Evolutionary conservation across 2,888 invertebrate genomes (phyloP).

Genomic region (Pemphredon lugubris): DNA sequence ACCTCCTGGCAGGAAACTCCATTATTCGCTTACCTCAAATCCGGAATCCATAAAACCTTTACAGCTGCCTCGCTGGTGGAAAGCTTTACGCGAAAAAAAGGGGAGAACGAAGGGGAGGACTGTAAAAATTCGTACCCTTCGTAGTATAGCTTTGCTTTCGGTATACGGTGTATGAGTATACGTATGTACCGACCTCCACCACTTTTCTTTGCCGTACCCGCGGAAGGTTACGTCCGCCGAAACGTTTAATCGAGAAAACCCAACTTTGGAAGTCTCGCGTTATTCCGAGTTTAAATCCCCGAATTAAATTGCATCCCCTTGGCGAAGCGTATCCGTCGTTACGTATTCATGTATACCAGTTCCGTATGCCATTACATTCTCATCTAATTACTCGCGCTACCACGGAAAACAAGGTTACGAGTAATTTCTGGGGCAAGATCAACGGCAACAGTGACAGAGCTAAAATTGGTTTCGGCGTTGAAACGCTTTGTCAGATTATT

Average conservation of each 20-base stretch:
- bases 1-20: constrained; percentile 14
- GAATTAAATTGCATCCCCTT: no score
- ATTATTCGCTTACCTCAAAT: constrained; percentile 26
- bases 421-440: constrained; percentile 33
- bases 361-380: not conserved
- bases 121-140: not conserved
- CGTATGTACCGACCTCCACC: no score
- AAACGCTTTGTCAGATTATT: constrained; percentile 15
- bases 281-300: not conserved
- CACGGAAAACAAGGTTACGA: constrained; percentile 32
- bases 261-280: not conserved
- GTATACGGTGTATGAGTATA: not conserved
- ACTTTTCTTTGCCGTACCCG: not conserved
- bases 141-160: not conserved
- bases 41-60: constrained; percentile 15
- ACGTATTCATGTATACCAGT: no score
- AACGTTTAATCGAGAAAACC: not conserved
- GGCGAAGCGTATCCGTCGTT: no score
- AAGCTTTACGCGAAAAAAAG: not conserved
- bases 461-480: constrained; percentile 22
- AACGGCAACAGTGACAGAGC: constrained; percentile 25
- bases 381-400: constrained; percentile 32
- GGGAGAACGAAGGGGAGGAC: not conserved
- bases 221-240: not conserved
- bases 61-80: not conserved